These are phyloP conservation scores for Dorcus hopei DNA, from an alignment of 2,888 invertebrate genomes.

Conservation along the genomic window DNA sequence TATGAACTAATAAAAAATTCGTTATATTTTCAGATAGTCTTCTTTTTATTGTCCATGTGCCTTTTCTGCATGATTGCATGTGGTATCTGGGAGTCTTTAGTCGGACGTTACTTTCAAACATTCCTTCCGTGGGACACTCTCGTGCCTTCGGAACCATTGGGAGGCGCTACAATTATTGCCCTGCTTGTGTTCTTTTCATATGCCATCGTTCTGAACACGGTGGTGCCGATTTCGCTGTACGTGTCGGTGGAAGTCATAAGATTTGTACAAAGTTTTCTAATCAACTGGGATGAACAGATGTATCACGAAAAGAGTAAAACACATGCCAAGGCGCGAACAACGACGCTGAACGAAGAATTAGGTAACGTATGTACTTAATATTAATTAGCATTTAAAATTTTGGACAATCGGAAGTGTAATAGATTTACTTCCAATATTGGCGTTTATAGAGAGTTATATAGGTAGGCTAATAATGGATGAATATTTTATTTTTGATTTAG, in stretches of 20 bases:
- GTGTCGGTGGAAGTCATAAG: slow-evolving; percentile 96
- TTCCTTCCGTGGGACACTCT: slow-evolving; percentile 94
- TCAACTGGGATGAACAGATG: slow-evolving; percentile 99
- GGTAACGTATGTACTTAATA: slow-evolving; percentile 41
- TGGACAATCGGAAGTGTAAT: too few relatives aligned
- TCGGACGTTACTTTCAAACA: slow-evolving; percentile 84
- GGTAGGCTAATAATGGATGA: too few relatives aligned
- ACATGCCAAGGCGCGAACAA: slow-evolving; percentile 92
- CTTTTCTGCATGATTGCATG: slow-evolving; percentile 96
- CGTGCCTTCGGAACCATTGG: slow-evolving; percentile 77
- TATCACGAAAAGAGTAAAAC: slow-evolving; percentile 87
- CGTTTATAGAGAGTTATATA: too few relatives aligned
- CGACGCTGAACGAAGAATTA: slow-evolving; percentile 97
- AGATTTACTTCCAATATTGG: too few relatives aligned
- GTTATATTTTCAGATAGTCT: slow-evolving; percentile 78
- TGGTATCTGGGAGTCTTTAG: slow-evolving; percentile 95
- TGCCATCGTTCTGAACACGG: slow-evolving; percentile 98
- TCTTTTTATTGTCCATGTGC: slow-evolving; percentile 96
- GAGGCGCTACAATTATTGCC: slow-evolving; percentile 89
- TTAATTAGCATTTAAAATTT: too few relatives aligned
- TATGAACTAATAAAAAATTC: neutral
- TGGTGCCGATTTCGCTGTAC: slow-evolving; percentile 98
- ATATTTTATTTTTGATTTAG: too few relatives aligned
- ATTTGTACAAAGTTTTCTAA: slow-evolving; percentile 96
- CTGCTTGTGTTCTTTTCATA: slow-evolving; percentile 98